phyloP scores from a whole-genome alignment of 2,113 vertebrate genomes.

The Ploceus nigricollis region DNA sequence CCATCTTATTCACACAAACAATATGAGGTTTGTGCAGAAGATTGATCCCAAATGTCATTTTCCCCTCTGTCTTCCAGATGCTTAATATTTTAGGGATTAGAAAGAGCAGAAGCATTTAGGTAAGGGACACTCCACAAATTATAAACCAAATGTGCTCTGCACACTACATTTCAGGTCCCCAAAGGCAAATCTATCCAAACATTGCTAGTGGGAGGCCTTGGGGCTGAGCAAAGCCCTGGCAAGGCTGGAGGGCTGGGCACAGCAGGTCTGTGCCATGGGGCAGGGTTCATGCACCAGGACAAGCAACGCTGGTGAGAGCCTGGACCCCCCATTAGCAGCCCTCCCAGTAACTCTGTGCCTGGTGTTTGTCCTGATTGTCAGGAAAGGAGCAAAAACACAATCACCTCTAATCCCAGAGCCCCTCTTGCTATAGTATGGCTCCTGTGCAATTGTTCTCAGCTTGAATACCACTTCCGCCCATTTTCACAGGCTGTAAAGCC shows the following conservation, averaged over 20 bases:
- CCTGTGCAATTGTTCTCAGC: constrained; percentile 39
- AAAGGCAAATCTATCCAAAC: background rate
- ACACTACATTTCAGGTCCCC: background rate
- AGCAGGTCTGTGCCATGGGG: background rate
- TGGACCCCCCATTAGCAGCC: background rate
- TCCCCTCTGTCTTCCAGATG: background rate
- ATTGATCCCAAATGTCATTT: background rate
- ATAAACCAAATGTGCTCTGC: background rate
- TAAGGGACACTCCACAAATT: background rate
- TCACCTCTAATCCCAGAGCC: constrained; percentile 55
- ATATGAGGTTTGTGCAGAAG: background rate
- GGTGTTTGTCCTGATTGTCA: constrained; percentile 41
- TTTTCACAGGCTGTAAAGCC: constrained; percentile 7
- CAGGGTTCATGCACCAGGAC: background rate
- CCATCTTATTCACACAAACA: background rate
- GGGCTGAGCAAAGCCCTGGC: background rate
- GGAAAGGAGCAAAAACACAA: constrained; percentile 47
- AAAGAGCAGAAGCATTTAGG: background rate
- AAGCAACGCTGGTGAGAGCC: background rate
- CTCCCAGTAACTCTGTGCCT: background rate
- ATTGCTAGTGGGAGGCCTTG: background rate
- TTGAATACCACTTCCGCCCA: constrained; percentile 38
- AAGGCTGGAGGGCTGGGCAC: background rate
- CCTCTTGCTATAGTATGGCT: background rate
- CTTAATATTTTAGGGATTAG: background rate